Base-by-base conservation (phyloP, 2,888 invertebrate genomes). In the Papilio gigon region DNA sequence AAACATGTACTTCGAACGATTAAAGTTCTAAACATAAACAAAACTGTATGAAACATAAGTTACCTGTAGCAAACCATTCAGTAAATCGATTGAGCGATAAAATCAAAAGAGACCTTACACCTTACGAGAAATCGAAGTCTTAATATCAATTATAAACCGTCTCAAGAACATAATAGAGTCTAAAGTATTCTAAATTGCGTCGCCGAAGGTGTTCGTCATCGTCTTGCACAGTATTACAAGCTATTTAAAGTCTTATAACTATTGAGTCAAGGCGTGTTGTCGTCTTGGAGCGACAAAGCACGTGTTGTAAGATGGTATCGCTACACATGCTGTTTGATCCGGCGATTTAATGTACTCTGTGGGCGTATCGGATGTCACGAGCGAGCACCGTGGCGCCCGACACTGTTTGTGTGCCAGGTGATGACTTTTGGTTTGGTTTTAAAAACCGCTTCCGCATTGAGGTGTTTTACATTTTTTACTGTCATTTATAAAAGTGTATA, bases 321-420 rank as follows among this genome's bases (percentile, higher is more conserved):
- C 75, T 82, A 78, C 89, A 89, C 88, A 89, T 90, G 90, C 80
- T 87, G 83, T 84, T 87, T 88, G 89, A 89, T 90, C 86, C 86
- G 87, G 86, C 79, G 81, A 84, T 83, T 84, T 86, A 85, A 86
- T 85, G 84, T 84, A 84, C 84, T 86, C 84, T 86, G 88, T 89
- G 88, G 89, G 89, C 87, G 90, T 88, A 89, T 90, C 87, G 77
- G 83, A 87, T 90, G 84, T 85, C 89, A 84, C 78, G 72, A 75
- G 80, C 79, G 78, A 77, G 76, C 65, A 77, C 76, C 75, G 79
- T 84, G 88, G 87, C 87, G 88, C 88, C 84, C 83, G 79, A 83
- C 79, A 83, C 83, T 58, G 60, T 70, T 47, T 40, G 27, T 30
- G 11, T 53, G 58, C 72, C 71, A 73, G 74, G 70, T 74, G 73